Evolutionary conservation across 2,888 invertebrate genomes (phyloP).

Genomic region (Hirtodrosophila duncani): DNA sequence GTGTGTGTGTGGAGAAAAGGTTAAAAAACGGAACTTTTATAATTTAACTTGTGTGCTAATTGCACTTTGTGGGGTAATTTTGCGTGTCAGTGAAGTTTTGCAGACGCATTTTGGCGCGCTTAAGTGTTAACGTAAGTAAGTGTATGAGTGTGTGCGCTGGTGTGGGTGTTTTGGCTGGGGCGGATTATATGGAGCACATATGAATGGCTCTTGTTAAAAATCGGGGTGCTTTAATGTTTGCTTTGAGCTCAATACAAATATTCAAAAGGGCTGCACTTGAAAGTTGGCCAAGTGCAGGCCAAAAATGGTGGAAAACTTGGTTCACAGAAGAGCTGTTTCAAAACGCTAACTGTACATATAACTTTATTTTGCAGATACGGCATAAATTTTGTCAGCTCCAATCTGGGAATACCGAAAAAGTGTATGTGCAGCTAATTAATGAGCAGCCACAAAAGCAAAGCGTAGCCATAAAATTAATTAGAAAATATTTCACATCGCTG

Average conservation of each 20-base stretch:
- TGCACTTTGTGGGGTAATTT: conserved; percentile 62
- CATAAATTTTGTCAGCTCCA: too few relatives aligned
- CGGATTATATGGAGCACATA: conserved; percentile 15
- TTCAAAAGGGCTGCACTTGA: conserved; percentile 27
- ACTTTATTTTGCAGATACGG: conserved; percentile 22
- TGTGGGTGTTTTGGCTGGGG: too few relatives aligned
- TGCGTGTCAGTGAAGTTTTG: conserved; percentile 55
- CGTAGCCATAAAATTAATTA: conserved; percentile 50
- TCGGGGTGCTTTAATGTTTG: conserved; percentile 33
- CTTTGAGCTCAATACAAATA: conserved; percentile 28
- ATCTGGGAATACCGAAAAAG: background rate
- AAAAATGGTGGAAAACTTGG: background rate
- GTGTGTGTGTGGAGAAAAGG: conserved; percentile 12
- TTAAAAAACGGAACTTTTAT: conserved; percentile 51
- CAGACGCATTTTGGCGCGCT: conserved; percentile 32
- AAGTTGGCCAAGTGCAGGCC: conserved; percentile 7
- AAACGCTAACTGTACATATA: too few relatives aligned
- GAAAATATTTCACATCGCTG: conserved; percentile 43
- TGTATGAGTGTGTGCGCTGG: background rate
- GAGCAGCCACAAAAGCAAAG: conserved; percentile 14
- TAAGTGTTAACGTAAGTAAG: conserved; percentile 11
- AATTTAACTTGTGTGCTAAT: conserved; percentile 60
- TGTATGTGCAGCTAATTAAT: conserved; percentile 17
- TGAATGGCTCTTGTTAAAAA: conserved; percentile 9
- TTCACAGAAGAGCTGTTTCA: background rate